Percentiles rank a stretch among this genome's conserved stretches.
These are phyloP conservation scores for Mimachlamys varia DNA, from an alignment of 2,888 invertebrate genomes.

Conservation along the genomic window DNA sequence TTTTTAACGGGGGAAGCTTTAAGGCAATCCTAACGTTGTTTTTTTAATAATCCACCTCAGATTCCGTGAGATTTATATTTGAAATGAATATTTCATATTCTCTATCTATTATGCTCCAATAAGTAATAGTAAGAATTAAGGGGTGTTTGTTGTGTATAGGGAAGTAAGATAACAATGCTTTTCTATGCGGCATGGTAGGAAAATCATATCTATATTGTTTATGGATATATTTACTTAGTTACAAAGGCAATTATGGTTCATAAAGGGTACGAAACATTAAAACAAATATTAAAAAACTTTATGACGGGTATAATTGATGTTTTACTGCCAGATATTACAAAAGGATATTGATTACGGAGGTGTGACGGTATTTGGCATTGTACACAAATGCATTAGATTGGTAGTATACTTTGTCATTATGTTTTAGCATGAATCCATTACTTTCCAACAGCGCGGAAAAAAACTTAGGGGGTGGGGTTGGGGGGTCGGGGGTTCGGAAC, in stretches of 20 bases:
- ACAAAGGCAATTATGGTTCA: neutral
- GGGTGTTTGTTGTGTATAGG: neutral
- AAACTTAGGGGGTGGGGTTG: too few species aligned
- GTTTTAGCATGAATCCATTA: too few species aligned
- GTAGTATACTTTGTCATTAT: too few species aligned
- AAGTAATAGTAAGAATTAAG: too few species aligned
- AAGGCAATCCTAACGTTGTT: neutral
- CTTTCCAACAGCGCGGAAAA: too few species aligned
- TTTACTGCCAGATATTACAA: neutral
- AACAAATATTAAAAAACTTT: neutral
- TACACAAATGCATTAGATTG: too few species aligned
- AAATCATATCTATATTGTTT: neutral
- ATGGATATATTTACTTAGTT: neutral
- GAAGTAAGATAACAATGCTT: too few species aligned
- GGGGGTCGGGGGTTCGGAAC: too few species aligned
- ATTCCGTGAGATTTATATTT: neutral
- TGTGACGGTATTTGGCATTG: too few species aligned
- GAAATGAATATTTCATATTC: neutral
- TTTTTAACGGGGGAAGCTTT: neutral
- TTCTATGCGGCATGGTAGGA: neutral
- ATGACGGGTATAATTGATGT: neutral
- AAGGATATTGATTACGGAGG: neutral
- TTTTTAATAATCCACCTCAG: neutral
- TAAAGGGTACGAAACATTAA: neutral
- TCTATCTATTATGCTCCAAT: neutral